These are phyloP conservation scores for Punctoribates punctum DNA, from an alignment of 2,888 invertebrate genomes.

Conservation along the genomic window DNA sequence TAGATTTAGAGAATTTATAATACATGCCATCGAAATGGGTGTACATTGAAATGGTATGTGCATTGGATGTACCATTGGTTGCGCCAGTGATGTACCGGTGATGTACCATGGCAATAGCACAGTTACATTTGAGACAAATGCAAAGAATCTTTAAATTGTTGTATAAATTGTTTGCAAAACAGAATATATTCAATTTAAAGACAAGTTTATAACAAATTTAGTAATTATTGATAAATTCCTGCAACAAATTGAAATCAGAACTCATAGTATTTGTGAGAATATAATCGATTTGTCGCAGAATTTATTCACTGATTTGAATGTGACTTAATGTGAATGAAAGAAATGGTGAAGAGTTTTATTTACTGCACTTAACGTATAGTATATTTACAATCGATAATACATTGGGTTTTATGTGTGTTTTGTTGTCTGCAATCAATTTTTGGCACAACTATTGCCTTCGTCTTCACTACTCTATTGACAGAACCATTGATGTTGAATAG, in stretches of 20 bases:
- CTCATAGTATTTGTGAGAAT: no score
- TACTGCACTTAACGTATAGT: neutral
- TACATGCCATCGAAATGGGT: no score
- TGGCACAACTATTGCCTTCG: neutral
- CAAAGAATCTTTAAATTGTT: neutral
- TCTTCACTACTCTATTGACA: neutral
- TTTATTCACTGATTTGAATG: neutral
- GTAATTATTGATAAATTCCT: no score
- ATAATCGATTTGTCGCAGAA: neutral
- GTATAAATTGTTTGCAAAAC: neutral
- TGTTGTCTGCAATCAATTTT: neutral
- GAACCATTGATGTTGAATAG: neutral
- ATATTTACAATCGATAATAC: neutral
- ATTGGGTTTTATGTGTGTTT: neutral
- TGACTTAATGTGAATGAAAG: neutral
- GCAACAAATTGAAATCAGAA: no score
- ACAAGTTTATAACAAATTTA: neutral
- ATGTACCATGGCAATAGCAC: neutral
- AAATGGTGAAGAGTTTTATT: constrained; percentile 16
- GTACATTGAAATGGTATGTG: no score
- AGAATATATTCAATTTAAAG: neutral
- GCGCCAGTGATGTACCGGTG: no score
- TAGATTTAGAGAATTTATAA: no score
- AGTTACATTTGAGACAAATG: neutral
- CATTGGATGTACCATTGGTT: no score